Evolutionary conservation across 2,113 vertebrate species (phyloP), one percentile per base, ranked within the genome.

Genomic region (Coregonus clupeaformis): DNA sequence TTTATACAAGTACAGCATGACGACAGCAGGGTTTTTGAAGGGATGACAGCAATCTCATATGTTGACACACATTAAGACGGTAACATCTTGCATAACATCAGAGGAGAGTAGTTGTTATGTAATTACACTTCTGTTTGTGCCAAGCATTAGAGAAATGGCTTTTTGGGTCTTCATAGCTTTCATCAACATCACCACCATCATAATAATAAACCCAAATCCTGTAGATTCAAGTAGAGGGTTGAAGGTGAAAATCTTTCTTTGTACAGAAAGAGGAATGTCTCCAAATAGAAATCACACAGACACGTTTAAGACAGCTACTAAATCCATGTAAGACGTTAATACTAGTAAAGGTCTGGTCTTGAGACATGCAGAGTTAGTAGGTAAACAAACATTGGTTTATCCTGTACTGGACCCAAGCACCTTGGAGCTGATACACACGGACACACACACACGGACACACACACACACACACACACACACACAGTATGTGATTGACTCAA

Each of bases 61-160:
- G 71, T 24, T 59, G 20, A 80, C 36, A 3, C 76, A 78, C 60
- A 70, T 79, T 27, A 47, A 72, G 29, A 82, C 80, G 81, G 20
- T 20, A 68, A 80, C 78, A 84, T 88, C 85, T 88, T 91, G 88
- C 90, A 88, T 91, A 89, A 90, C 63, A 83, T 73, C 67, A 20
- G 57, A 60, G 16, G 16, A 20, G 77, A 66, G 20, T 52, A 86
- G 85, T 90, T 83, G 42, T 45, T 18, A 52, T 18, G 49, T 52
- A 18, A 52, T 80, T 86, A 88, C 71, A 84, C 84, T 73, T 68
- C 72, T 80, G 75, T 82, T 73, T 85, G 83, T 82, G 82, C 86
- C 74, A 30, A 75, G 65, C 66, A 76, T 77, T 81, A 81, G 73
- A 81, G 45, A 80, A 82, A 91, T 91, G 90, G 91, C 90, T 92